phyloP scores from a whole-genome alignment of 37 sponge, comb jelly and placozoan species.

The Lycopodina hypogea region DNA sequence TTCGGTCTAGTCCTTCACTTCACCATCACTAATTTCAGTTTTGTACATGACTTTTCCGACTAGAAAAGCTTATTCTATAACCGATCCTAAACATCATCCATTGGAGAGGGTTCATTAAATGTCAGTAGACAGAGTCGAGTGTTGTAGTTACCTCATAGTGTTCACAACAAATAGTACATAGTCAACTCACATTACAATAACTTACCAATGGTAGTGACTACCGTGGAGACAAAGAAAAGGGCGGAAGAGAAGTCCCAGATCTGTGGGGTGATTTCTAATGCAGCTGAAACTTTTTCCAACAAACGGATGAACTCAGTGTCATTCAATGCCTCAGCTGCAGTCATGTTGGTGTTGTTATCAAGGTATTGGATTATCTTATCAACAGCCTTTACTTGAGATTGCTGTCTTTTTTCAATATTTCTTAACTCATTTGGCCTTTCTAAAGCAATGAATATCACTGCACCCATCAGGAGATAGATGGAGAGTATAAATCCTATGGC shows the following conservation, averaged over 20 bases:
- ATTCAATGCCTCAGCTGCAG: conserved; percentile 7
- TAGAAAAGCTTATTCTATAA: too few species aligned
- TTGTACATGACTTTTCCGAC: too few species aligned
- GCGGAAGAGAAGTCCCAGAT: conserved; percentile 64
- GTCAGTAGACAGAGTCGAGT: too few species aligned
- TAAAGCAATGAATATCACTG: conserved; percentile 37
- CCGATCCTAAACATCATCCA: too few species aligned
- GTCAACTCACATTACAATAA: conserved; percentile 34
- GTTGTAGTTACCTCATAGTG: too few species aligned
- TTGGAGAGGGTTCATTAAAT: too few species aligned
- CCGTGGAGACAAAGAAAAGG: conserved; percentile 70
- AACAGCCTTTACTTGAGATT: neutral
- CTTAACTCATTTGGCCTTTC: conserved; percentile 38
- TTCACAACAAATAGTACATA: too few species aligned
- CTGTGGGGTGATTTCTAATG: conserved; percentile 38
- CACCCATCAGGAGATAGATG: conserved; percentile 60
- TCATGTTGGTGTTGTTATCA: conserved; percentile 17
- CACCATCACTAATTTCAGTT: too few species aligned
- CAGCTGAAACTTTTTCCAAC: conserved; percentile 17
- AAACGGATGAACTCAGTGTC: neutral
- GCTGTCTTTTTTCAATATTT: neutral
- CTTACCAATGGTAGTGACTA: conserved; percentile 75
- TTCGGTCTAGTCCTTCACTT: too few species aligned
- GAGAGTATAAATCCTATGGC: conserved; percentile 10
- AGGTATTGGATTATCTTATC: neutral